Evolutionary conservation across 2,113 vertebrate genomes (phyloP).

Genomic region (Piaya cayana): DNA sequence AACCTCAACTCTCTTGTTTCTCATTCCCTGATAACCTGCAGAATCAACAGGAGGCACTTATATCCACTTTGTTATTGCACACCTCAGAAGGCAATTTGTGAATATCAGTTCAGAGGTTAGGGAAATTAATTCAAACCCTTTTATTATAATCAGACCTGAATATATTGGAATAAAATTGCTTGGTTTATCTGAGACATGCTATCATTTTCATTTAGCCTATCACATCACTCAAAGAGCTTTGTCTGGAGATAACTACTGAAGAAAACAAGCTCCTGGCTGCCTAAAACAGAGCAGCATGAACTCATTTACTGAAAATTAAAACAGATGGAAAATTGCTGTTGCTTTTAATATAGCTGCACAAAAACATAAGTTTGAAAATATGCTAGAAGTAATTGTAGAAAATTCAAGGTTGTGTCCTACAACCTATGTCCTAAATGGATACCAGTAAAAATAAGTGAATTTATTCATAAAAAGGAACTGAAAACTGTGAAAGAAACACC

Average conservation of each 20-base stretch:
- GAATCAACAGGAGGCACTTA: not conserved
- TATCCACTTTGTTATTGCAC: not conserved
- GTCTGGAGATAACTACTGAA: constrained; percentile 10
- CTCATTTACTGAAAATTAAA: constrained; percentile 32
- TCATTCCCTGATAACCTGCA: not conserved
- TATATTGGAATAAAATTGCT: not conserved
- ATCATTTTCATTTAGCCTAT: constrained; percentile 28
- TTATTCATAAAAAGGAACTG: not conserved
- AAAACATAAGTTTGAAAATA: not conserved
- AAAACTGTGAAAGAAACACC: not conserved
- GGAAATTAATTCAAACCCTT: not conserved
- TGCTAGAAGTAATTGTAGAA: not conserved
- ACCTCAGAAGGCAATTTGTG: not conserved
- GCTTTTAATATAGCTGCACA: not conserved
- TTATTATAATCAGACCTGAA: constrained; percentile 8
- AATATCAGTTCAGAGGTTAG: not conserved
- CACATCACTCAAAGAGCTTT: not conserved
- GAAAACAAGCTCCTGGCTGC: not conserved
- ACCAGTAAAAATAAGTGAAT: not conserved
- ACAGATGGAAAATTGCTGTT: not conserved
- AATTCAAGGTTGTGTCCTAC: not conserved
- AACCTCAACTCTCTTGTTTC: too few species aligned
- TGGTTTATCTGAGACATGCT: not conserved
- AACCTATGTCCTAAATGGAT: not conserved
- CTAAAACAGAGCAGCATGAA: not conserved